Conservation (phyloP, 1,140 invertebrate genomes). For the Hirudo medicinalis region DNA sequence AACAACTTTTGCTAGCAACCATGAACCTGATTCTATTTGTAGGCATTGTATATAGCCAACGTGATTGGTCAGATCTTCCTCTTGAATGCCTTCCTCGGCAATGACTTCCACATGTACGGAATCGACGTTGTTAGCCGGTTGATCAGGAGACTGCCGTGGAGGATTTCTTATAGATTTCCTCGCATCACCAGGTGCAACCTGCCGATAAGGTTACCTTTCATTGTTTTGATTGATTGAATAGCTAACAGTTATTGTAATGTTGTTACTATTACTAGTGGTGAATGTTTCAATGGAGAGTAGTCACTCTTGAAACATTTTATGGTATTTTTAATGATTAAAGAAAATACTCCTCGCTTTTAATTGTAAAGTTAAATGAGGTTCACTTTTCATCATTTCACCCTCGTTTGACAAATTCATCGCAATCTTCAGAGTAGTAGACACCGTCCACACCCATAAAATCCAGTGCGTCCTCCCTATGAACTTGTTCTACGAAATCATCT, state of each 20-base stretch:
- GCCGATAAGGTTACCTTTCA: neutral
- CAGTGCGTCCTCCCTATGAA: conserved; percentile 49
- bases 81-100: conserved; percentile 35
- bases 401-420: too few relatives aligned
- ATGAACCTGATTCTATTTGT: conserved; percentile 25
- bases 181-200: conserved; percentile 44
- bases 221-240: too few relatives aligned
- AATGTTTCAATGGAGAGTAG: too few relatives aligned
- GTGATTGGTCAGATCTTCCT: conserved; percentile 38
- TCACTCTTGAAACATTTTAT: too few relatives aligned
- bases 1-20: too few relatives aligned
- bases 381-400: too few relatives aligned
- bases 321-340: too few relatives aligned
- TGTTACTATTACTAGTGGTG: too few relatives aligned
- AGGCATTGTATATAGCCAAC: conserved; percentile 37
- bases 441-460: conserved; percentile 44
- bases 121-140: conserved; percentile 33
- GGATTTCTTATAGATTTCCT: conserved; percentile 35
- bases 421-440: conserved; percentile 36
- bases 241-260: too few relatives aligned
- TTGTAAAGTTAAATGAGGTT: too few relatives aligned
- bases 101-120: conserved; percentile 35
- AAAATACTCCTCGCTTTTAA: too few relatives aligned
- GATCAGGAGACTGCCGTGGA: conserved; percentile 26
- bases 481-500: conserved; percentile 48